Evolutionary conservation across 2,113 vertebrate genomes (phyloP), one percentile per base, ranked within the genome.

Genomic region (Gallinago media): DNA sequence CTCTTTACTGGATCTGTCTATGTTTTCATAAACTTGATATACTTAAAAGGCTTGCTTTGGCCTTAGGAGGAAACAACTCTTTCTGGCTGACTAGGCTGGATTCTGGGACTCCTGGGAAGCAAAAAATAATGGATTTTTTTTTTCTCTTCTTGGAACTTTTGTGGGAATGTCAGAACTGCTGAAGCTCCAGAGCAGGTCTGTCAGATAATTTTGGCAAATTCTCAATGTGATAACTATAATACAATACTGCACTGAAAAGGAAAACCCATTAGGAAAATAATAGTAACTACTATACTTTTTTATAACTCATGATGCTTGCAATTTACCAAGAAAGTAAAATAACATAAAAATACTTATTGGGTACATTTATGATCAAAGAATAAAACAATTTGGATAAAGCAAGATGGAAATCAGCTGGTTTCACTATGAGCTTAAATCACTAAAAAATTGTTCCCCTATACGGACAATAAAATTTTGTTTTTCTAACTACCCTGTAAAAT

Each of bases 181-280:
- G 81, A 89, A 82, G 78, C 20, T 68, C 27, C 61, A 56, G 49
- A 84, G 58, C n/a, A 55, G 29, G 26, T 82, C 84, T 89, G 73
- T 75, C 70, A 76, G 66, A 61, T 65, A 82, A 81, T 59, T 91
- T 47, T 72, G 90, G 78, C 71, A 94, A 89, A 83, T 92, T 82
- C 49, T 85, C 38, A 31, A 0, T 14, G 23, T 72, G 61, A 78
- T 75, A 79, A 65, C 62, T 82, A 42, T 29, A 81, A 52, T 81
- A 54, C 4, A 65, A 11, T 88, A 38, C 38, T 22, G n/a, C 66
- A 77, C 19, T 78, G 71, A 49, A 82, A 88, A 74, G 38, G 42
- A 89, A 94, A 95, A 82, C 4, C 25, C 61, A 36, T 52, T 89
- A 82, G 77, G 23, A 75, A 89, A 88, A 93, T 59, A 76, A 32